Evolutionary conservation across 2,113 vertebrate species (phyloP).

Genomic region (Vanacampus margaritifer): DNA sequence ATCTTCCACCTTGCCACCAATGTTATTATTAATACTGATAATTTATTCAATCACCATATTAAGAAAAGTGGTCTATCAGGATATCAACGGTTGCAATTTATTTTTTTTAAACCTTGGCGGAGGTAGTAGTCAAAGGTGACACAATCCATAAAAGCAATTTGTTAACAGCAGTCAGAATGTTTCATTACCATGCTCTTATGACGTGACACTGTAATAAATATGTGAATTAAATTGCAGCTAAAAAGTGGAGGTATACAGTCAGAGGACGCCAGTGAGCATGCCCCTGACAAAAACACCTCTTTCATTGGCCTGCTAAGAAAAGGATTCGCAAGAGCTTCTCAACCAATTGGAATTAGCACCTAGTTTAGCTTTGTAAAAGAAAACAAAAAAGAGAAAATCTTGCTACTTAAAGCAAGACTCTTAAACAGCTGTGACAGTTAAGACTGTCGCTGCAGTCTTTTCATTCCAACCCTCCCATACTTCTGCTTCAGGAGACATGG

Average conservation of each 20-base stretch:
- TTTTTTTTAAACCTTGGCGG: background rate
- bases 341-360: slow-evolving; percentile 1
- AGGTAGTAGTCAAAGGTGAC: background rate
- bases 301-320: slow-evolving; percentile 1
- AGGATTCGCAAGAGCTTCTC: background rate
- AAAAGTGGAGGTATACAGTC: slow-evolving; percentile 8
- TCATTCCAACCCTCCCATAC: background rate
- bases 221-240: slow-evolving; percentile 10
- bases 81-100: background rate
- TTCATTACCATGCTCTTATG: background rate
- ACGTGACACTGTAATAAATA: background rate
- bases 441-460: background rate
- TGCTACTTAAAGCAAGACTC: slow-evolving; percentile 5
- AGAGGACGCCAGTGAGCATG: slow-evolving; percentile 1
- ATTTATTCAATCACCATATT: too few relatives aligned
- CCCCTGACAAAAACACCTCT: slow-evolving; percentile 4
- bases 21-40: background rate
- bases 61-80: too few relatives aligned
- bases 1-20: background rate
- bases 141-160: background rate
- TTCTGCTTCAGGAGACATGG: slow-evolving; percentile 13
- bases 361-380: background rate
- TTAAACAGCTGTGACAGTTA: background rate
- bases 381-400: background rate
- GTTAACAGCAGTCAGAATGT: background rate